Base-by-base conservation (phyloP, 2,888 invertebrate species). In the Microchrysa polita region DNA sequence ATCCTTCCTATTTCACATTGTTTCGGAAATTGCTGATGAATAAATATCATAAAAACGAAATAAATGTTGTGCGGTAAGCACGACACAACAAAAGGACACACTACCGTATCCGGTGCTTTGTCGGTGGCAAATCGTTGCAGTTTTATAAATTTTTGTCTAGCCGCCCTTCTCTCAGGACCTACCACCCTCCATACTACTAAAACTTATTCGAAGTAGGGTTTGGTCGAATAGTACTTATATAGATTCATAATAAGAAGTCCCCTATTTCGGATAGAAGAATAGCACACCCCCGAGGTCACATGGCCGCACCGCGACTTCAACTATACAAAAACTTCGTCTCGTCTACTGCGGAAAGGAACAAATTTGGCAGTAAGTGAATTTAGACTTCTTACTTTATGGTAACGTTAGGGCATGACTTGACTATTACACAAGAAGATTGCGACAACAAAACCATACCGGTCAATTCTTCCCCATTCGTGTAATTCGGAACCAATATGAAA, bases 21-120 rank as follows among this genome's bases (percentile, higher is more conserved):
- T 57, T 57, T 40, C 69, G 69, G 69, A 69, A 69, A 69, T 73
- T 61, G 63, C 53, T 73, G 63, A 63, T 73, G 73, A 73, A 73
- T 73, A 73, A 73, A 73, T 63, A 73, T 53, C 53, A 73, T 63
- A 63, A 63, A 73, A 73, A 34, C 18, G 10, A 60, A 73, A 72
- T 69, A 18, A 34, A 69, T 57, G 69, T 57, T 42, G 20, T 23
- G 20, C 42, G 10, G 42, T 18, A 1, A 10, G n/a, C 22, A 65
- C 5, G n/a, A 65, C 18, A 65, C 34, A 42, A 34, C 22, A 16
- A 42, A 65, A 27, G 23, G 34, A 40, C 65, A 22, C 44, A 20
- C n/a, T 14, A 18, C n/a, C 5, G 48, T 65, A 44, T 65, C 65
- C 65, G 65, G 65, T 65, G 48, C 48, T 65, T 65, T 65, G 69